Base-by-base conservation (phyloP, 2,888 invertebrate genomes). In the Tiliacea citrago region DNA sequence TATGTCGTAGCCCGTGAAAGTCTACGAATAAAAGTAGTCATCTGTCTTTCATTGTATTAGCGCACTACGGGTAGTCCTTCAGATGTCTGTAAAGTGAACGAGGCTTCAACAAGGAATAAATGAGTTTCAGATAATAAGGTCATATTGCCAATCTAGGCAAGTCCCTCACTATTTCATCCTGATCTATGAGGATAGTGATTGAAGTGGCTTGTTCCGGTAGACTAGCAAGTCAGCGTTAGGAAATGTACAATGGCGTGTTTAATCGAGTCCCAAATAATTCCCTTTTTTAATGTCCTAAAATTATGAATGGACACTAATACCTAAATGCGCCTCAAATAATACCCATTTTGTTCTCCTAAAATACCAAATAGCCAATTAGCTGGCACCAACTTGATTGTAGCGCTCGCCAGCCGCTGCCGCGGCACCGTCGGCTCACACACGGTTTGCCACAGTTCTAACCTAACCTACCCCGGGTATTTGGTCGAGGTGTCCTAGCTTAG, bases 31-130 rank as follows among this genome's bases (percentile, higher is more conserved):
- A 47, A 6, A 49, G 57, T 13, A 2, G 29, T 42, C 60, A 13
- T 77, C 16, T 12, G 53, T 77, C 66, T 82, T 61, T n/a, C 76
- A 55, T 82, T 82, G 55, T 75, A n/a, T n/a, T n/a, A 58, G 24
- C 21, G 1, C 45, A 9, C 29, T 63, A 58, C 13, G 81, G n/a
- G 9, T 12, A 39, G 35, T 75, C 6, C 13, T 60, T 42, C 6
- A 53, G 29, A 55, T 29, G 24, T 35, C 39, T 29, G 51, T 51
- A 55, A 47, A 60, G 53, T 49, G 75, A 75, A 49, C 42, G 65
- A 42, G 45, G n/a, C 29, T 47, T 10, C 49, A 49, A 35, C 47
- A 49, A 81, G 53, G 24, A 24, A 51, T 51, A 61, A 77, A 81
- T 49, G 76, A 77, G 60, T 55, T 75, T 66, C 82, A 51, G 82